Evolutionary conservation across 2,888 invertebrate species (phyloP), one percentile per base, ranked within the genome.

Genomic region (Allolobophora icterica): DNA sequence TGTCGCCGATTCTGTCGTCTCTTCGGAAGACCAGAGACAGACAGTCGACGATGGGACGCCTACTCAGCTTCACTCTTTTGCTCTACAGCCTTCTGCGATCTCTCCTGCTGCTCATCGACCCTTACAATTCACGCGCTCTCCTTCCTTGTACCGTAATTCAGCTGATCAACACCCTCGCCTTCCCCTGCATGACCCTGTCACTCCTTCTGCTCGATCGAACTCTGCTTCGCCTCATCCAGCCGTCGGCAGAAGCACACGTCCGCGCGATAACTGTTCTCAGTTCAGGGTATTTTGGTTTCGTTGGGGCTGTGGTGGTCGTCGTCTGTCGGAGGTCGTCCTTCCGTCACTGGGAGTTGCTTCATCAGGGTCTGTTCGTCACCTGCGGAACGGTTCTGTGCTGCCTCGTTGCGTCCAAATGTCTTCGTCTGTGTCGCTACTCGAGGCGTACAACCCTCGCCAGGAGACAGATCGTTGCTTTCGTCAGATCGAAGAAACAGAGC

Each of bases 321-420:
- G 35, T 35, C 21, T 84, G 84, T 84, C 84, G 84, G 34, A 30
- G 35, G 30, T 34, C 84, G 33, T 30, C 33, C 83, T 83, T n/a
- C 33, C 33, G 30, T 84, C 84, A 84, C 21, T 84, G 33, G 84
- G 5, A 34, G 15, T 34, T 52, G 52, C 84, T 84, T 21, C 84
- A n/a, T 15, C 33, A 35, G 84, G 33, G 84, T 84, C 84, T 84
- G n/a, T 84, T 84, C 84, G 84, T 84, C 84, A 35, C 35, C 34
- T 13, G 33, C 2, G 84, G 34, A 5, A 84, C 84, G 1, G 35
- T 84, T 30, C 84, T 84, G 34, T 84, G n/a, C 35, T 84, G 84
- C 33, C 34, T 35, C 84, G 34, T 84, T 1, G 33, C 34, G 34
- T 84, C 84, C 19, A 84, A 84, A 8, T 84, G 84, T 34, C 84